Percentiles rank a stretch among this genome's conserved stretches.
Evolutionary conservation across 1,140 invertebrate species (phyloP).

Genomic region (Diploscapter pachys): DNA sequence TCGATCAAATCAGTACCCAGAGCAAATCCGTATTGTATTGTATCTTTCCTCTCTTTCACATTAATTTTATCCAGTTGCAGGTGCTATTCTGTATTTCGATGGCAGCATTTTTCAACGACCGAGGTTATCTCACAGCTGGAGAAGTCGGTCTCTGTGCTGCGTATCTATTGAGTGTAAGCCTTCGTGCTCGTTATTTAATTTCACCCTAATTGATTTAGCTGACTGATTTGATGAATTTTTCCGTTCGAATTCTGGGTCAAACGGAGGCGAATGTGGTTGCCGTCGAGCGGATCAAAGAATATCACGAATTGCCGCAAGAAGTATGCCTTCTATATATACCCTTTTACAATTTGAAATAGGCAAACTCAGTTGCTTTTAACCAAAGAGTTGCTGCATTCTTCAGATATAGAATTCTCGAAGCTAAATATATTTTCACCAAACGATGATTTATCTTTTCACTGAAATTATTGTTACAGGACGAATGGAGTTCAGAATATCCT

Average conservation of each 20-base stretch:
- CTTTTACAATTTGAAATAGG: no score
- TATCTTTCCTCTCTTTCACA: no score
- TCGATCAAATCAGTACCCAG: no score
- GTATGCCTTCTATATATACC: constrained; percentile 18
- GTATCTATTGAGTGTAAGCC: constrained; percentile 65
- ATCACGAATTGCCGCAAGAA: constrained; percentile 59
- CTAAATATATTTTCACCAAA: no score
- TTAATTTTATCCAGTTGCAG: no score
- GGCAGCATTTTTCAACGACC: constrained; percentile 13
- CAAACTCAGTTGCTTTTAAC: no score
- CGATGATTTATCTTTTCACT: no score
- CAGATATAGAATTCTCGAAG: no score
- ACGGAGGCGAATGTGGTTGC: constrained; percentile 57
- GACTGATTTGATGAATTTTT: constrained; percentile 48
- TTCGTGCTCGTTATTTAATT: background rate
- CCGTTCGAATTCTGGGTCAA: constrained; percentile 46
- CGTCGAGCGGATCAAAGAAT: constrained; percentile 53
- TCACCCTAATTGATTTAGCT: constrained; percentile 1
- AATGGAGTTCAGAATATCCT: constrained; percentile 7
- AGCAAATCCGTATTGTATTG: no score
- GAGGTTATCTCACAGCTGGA: constrained; percentile 59
- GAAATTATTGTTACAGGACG: constrained; percentile 12
- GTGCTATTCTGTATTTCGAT: no score
- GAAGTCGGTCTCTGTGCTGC: constrained; percentile 65
- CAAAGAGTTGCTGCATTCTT: no score